phyloP scores from a whole-genome alignment of 1,140 invertebrate genomes.

The Camponotus vicinus region DNA sequence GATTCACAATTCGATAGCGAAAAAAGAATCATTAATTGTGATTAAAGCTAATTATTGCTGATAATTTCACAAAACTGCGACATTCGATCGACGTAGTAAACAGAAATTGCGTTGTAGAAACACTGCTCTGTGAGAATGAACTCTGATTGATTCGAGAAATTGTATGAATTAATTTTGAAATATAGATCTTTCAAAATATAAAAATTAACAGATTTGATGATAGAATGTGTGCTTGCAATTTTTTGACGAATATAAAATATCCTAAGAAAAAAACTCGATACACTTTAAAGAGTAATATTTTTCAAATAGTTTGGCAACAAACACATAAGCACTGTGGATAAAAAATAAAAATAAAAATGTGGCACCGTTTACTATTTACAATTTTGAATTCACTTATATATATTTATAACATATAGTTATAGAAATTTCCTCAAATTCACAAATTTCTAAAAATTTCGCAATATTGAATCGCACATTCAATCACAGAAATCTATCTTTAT shows the following conservation, averaged over 20 bases:
- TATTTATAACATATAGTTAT: not conserved
- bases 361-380: not conserved
- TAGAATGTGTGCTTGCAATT: not conserved
- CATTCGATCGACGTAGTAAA: not conserved
- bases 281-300: not conserved
- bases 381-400: not conserved
- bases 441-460: not conserved
- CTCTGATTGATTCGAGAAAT: not conserved
- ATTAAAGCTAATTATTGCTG: not conserved
- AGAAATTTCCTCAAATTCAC: not conserved
- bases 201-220: slow-evolving; percentile 2
- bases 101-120: not conserved
- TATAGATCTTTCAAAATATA: slow-evolving; percentile 3
- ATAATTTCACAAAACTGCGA: not conserved
- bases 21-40: not conserved
- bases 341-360: not conserved
- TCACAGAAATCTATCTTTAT: not conserved
- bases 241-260: not conserved
- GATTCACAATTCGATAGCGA: not conserved
- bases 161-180: not conserved
- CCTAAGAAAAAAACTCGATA: not conserved
- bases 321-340: not conserved
- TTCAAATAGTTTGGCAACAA: not conserved
- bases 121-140: not conserved
- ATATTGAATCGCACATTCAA: not conserved